These are phyloP conservation scores for Scatophagus argus DNA, from an alignment of 2,113 vertebrate genomes.

Conservation along the genomic window DNA sequence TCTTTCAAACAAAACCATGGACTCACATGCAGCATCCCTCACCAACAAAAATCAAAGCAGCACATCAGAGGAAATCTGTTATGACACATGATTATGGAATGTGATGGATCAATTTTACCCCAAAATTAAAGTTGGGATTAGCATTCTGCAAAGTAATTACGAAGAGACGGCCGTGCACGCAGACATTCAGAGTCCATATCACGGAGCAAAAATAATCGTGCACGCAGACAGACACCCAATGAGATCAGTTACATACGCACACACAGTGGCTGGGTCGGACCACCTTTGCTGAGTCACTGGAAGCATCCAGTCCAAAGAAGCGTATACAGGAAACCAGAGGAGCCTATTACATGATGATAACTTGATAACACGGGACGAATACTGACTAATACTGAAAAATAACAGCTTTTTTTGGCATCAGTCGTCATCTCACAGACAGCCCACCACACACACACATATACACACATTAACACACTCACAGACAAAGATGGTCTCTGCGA, in stretches of 20 bases:
- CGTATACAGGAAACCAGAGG: slow-evolving; percentile 32
- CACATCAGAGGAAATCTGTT: slow-evolving; percentile 25
- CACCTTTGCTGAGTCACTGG: slow-evolving; percentile 69
- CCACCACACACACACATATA: slow-evolving; percentile 6
- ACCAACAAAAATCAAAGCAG: slow-evolving; percentile 11
- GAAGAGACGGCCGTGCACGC: slow-evolving; percentile 9
- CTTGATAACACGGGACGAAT: slow-evolving; percentile 38
- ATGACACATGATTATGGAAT: slow-evolving; percentile 24
- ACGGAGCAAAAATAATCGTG: slow-evolving; percentile 32
- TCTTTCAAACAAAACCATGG: not conserved
- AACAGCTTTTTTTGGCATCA: slow-evolving; percentile 25
- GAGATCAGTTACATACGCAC: slow-evolving; percentile 32
- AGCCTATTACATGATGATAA: slow-evolving; percentile 34
- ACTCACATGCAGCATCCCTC: slow-evolving; percentile 3
- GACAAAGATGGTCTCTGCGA: slow-evolving; percentile 31
- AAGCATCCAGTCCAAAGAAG: slow-evolving; percentile 35
- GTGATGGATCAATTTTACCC: slow-evolving; percentile 35
- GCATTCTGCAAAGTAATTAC: slow-evolving; percentile 48
- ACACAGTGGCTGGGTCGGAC: slow-evolving; percentile 24
- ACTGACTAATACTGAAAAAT: slow-evolving; percentile 38
- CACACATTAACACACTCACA: slow-evolving; percentile 20
- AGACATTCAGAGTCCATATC: slow-evolving; percentile 42
- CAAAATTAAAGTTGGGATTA: slow-evolving; percentile 50
- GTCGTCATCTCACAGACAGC: slow-evolving; percentile 17
- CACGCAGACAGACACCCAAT: slow-evolving; percentile 25